phyloP scores from a whole-genome alignment of 2,113 vertebrate genomes.

The Empidonax alnorum region DNA sequence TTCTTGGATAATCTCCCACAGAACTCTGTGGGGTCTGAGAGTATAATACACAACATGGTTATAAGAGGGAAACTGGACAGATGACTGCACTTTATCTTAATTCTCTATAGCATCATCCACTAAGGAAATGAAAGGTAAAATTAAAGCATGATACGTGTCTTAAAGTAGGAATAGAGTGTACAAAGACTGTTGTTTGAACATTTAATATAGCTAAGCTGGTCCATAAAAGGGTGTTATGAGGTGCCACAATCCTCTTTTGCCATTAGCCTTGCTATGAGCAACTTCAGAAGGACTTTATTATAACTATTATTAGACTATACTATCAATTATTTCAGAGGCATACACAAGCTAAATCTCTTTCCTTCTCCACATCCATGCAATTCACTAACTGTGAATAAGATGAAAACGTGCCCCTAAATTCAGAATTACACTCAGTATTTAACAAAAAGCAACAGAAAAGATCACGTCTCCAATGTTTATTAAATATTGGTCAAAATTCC shows the following conservation, averaged over 20 bases:
- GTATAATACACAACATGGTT: background rate
- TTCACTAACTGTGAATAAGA: background rate
- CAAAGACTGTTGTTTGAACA: background rate
- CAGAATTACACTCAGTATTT: background rate
- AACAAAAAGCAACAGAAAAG: background rate
- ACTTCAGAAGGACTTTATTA: background rate
- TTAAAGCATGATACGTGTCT: background rate
- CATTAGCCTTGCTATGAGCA: background rate
- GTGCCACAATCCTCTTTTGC: background rate
- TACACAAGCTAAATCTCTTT: background rate
- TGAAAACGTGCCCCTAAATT: background rate
- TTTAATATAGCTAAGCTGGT: background rate
- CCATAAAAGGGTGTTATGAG: background rate
- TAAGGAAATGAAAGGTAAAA: background rate
- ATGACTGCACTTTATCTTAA: constrained; percentile 2
- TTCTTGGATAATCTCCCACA: constrained; percentile 44
- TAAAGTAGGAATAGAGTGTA: background rate
- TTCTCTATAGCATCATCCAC: background rate
- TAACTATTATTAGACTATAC: background rate
- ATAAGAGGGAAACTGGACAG: background rate
- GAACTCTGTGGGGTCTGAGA: constrained; percentile 19
- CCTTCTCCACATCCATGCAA: background rate
- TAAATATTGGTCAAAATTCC: background rate
- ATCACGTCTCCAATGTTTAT: background rate
- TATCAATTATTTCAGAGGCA: background rate